Evolutionary conservation across 2,888 invertebrate genomes (phyloP), one percentile per base, ranked within the genome.

Genomic region (Poecilobothrus nobilitatus): DNA sequence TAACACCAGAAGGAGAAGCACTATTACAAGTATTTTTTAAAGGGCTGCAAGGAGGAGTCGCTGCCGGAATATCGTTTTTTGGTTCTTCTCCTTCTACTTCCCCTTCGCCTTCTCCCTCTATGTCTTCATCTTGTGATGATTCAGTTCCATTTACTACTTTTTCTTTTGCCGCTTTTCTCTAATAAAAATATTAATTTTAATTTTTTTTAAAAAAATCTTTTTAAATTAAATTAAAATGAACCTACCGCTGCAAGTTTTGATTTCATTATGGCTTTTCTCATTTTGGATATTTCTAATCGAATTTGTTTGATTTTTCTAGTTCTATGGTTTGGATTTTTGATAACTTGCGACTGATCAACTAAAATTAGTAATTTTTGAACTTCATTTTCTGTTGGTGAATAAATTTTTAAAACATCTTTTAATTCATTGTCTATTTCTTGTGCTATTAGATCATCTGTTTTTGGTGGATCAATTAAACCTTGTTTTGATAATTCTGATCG

Each of bases 401-500:
- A 8, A 18, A 65, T 65, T 70, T 77, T 76, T 74, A 84, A 74
- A 71, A 82, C 76, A 71, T 76, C 79, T 74, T 83, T 84, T 67
- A 85, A 76, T 77, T 86, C 85, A 68, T 82, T 80, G 79, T 88
- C 86, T 70, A 87, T 84, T 73, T 86, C 85, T 27, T 81, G 79
- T 62, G 84, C 82, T 44, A 84, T 78, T 74, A 85, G 85, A 75
- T 86, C 86, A 71, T 85, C 82, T 27, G 77, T 76, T 65, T 79
- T 79, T 18, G 76, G 74, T 1, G 77, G 74, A 68, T 79, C 81
- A 33, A 81, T 73, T 67, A 82, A 74, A 6, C 82, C 82, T 67
- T 79, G 80, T 7, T 77, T 76, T 66, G 81, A 78, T 53, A 91
- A 84, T 76, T 92, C 92, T 71, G 91, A 88, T 0, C 91, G 86